phyloP scores from a whole-genome alignment of 1,140 invertebrate species.

The Meteorus sp. region DNA sequence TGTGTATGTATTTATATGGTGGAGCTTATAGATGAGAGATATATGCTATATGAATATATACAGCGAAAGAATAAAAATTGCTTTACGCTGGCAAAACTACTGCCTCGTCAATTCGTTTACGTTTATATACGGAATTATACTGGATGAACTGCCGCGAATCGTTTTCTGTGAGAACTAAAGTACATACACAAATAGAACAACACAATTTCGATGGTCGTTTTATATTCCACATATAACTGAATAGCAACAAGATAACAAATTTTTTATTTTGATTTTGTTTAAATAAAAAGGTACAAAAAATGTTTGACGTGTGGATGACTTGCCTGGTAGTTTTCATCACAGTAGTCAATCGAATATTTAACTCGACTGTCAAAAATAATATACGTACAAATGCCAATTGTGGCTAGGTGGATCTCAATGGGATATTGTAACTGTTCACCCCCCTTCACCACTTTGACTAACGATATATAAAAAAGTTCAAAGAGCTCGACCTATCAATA shows the following conservation, averaged over 20 bases:
- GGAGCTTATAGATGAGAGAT: conserved; percentile 25
- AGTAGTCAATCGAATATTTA: no score
- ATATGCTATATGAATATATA: conserved; percentile 1
- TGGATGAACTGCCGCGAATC: background rate
- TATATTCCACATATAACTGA: background rate
- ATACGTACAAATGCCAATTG: no score
- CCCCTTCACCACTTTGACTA: no score
- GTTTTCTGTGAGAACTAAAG: background rate
- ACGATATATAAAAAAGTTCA: no score
- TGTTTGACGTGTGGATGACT: no score
- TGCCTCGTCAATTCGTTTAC: conserved; percentile 20
- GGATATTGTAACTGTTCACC: no score
- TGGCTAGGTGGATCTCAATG: no score
- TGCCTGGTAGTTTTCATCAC: no score
- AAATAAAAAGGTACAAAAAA: no score
- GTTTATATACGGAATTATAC: conserved; percentile 17
- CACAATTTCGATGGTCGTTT: background rate
- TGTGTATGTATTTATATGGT: background rate
- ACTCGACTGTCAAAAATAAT: no score
- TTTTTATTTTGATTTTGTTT: no score
- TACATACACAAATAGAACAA: background rate
- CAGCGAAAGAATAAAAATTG: conserved; percentile 35
- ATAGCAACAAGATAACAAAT: background rate
- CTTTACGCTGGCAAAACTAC: conserved; percentile 38
- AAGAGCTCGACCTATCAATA: no score